A percentile compares a stretch with the other conserved stretches of the same genome.
Conservation (phyloP, 35 echinoderm and acorn worm genomes). For the Diadema setosum region DNA sequence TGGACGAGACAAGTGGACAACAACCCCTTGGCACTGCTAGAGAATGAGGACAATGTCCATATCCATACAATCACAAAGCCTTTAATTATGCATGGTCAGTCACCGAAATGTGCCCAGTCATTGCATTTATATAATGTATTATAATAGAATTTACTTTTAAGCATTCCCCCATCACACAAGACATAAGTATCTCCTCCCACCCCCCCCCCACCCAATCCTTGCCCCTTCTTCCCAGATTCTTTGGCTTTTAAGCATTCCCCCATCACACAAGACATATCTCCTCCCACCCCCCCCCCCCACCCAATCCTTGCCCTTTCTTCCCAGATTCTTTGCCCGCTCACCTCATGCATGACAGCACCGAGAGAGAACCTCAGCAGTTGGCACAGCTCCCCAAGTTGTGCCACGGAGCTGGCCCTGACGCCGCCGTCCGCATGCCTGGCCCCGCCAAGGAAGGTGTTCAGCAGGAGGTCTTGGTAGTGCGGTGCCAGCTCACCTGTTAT, state of each 20-base stretch:
- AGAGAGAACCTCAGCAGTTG: constrained; percentile 74
- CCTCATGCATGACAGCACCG: constrained; percentile 77
- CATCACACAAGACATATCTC: no score
- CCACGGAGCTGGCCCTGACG: constrained; percentile 81
- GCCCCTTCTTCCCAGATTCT: neutral
- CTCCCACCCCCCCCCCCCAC: neutral
- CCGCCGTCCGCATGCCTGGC: constrained; percentile 58
- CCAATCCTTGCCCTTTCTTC: neutral
- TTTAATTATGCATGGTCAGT: no score
- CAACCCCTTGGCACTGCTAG: no score
- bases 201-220: neutral
- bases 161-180: no score
- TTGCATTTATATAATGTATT: neutral
- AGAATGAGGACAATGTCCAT: no score
- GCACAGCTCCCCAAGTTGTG: constrained; percentile 88
- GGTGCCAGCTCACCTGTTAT: constrained; percentile 77
- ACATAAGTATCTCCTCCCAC: neutral
- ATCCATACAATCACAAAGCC: no score
- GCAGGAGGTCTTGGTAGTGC: constrained; percentile 28
- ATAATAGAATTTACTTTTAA: neutral
- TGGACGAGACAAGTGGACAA: no score
- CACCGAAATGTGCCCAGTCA: no score
- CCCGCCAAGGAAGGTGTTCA: constrained; percentile 60
- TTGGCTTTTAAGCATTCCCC: neutral
- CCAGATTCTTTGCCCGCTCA: neutral